Evolutionary conservation across 2,797 vertebrate species (phyloP).

Genomic region (Sebastes cheni): DNA sequence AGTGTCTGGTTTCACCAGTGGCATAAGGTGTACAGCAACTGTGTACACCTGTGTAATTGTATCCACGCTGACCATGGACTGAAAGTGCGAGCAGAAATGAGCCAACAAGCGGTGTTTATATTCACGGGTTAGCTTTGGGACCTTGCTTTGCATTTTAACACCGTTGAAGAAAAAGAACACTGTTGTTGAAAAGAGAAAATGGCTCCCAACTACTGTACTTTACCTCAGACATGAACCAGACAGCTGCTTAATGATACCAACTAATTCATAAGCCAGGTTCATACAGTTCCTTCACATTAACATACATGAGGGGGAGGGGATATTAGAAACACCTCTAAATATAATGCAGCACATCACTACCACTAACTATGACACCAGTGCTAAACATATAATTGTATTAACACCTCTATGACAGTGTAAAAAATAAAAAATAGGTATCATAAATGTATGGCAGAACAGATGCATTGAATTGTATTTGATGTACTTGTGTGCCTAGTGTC

Average conservation of each 20-base stretch:
- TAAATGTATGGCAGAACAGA: background rate
- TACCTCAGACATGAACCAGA: background rate
- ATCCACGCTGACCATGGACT: background rate
- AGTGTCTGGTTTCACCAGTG: background rate
- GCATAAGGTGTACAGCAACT: background rate
- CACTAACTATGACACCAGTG: background rate
- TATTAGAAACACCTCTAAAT: background rate
- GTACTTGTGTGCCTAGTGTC: background rate
- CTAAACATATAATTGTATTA: background rate
- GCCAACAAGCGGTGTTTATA: background rate
- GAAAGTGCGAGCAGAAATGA: background rate
- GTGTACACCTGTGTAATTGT: background rate
- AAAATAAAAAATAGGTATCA: background rate
- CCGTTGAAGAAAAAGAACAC: background rate
- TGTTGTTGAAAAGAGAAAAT: background rate
- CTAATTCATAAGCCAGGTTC: background rate
- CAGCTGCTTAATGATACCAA: background rate
- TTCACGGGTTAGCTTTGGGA: background rate
- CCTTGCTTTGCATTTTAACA: conserved; percentile 1
- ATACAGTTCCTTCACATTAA: background rate
- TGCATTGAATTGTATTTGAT: background rate
- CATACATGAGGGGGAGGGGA: too few species aligned
- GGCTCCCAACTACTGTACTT: background rate
- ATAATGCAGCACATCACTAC: background rate
- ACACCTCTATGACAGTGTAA: background rate